phyloP scores from a whole-genome alignment of 2,797 vertebrate species.

The Cygnus olor region DNA sequence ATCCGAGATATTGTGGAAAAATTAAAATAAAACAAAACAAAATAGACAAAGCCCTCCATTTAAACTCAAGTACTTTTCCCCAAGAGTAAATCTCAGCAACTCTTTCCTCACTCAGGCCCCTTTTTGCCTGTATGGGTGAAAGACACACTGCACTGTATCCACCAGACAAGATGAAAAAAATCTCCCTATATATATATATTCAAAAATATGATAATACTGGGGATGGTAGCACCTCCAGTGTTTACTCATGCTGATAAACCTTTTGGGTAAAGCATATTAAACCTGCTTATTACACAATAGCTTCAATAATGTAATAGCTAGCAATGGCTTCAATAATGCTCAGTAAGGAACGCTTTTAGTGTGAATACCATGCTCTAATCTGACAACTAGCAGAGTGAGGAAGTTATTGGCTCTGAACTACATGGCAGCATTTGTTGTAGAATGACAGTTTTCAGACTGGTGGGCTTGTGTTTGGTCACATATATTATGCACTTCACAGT shows the following conservation, averaged over 20 bases:
- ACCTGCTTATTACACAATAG: neutral
- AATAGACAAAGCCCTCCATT: neutral
- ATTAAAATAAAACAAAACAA: neutral
- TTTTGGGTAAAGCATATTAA: neutral
- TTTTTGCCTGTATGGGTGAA: neutral
- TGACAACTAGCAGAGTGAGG: neutral
- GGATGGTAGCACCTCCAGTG: neutral
- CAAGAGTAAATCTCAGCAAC: neutral
- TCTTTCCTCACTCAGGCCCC: neutral
- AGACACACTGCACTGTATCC: neutral
- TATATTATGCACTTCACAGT: neutral
- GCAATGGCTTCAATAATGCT: neutral
- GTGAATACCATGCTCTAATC: neutral
- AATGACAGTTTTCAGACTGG: neutral
- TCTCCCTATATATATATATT: neutral
- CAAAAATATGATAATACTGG: neutral
- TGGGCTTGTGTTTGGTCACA: neutral
- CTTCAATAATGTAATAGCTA: neutral
- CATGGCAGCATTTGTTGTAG: neutral
- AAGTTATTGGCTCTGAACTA: neutral
- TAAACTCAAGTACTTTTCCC: neutral
- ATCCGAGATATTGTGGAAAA: neutral
- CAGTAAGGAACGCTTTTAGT: neutral
- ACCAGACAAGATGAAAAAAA: neutral
- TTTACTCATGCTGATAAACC: neutral